Evolutionary conservation across 2,797 vertebrate species (phyloP), one percentile per base, ranked within the genome.

Genomic region (Adelosebastes latens): DNA sequence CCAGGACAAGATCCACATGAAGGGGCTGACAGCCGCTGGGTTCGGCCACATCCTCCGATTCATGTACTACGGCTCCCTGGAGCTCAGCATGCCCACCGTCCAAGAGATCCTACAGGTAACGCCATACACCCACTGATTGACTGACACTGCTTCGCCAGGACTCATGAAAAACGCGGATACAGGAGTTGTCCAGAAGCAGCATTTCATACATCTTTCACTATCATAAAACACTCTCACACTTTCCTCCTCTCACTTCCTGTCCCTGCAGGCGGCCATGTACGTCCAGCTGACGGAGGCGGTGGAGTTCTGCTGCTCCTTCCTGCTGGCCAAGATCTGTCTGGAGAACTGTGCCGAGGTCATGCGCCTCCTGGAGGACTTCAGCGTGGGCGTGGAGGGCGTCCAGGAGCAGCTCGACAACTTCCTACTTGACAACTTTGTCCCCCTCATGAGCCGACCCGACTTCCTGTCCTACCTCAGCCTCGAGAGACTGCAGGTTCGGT

Each of bases 331-430:
- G 96, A 99, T 99, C 94, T 99, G 98, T 85, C 95, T 99, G 96
- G 98, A 99, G 95, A 99, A 99, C 94, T 99, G 98, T 76, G 98
- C 98, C 8, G 98, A 99, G 96, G 98, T 99, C 88, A 99, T 99
- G 98, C 97, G 97, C 74, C 96, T 99, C 78, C 96, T 99, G 96
- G 98, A 99, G 94, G 98, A 99, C 95, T 99, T 99, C 87, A 98
- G 98, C 89, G 98, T 99, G 87, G 98, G 97, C 53, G 98, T 99
- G 89, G 98, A 99, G 93, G 98, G 98, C 75, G 98, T 99, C 84
- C 97, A 98, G 94, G 98, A 99, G 96, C 98, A 98, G 92, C 90
- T 99, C 64, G 98, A 99, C 78, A 93, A 96, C 91, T 99, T 99
- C 94, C 96, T 99, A 4, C 96, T 99, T 24, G 97, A 99, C 86